Evolutionary conservation across 2,888 invertebrate species (phyloP), one percentile per base, ranked within the genome.

Genomic region (Diaperis boleti): DNA sequence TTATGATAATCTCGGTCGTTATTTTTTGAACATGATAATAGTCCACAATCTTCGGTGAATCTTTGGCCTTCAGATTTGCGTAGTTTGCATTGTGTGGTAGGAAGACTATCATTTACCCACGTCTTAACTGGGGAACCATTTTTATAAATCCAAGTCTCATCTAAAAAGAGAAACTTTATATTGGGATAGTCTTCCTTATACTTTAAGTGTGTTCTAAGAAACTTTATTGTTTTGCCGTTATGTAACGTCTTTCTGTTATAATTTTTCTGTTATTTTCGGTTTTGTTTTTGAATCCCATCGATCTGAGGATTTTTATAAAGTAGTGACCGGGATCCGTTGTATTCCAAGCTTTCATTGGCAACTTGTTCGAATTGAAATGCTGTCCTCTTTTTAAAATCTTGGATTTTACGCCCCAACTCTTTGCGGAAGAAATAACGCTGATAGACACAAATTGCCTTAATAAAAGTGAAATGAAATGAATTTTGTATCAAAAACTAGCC

Each of bases 1-100:
- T 45, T 22, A 11, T 45, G 45, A 10, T 45, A 45, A 45, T 45
- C 45, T 22, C 8, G 6, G n/a, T 41, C 41, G n/a, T 8, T 41
- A 7, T 6, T 41, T 41, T 41, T 7, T 41, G 41, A 41, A 18
- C 11, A 3, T 8, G 11, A 17, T 3, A 41, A 11, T 5, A 41
- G 11, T 3, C n/a, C 41, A 41, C 41, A 41, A 7, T 13, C 41
- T 10, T 5, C 7, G 7, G n/a, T 31, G n/a, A 31, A 31, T 31
- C 31, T 6, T n/a, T 31, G 5, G 7, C 31, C 31, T n/a, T 31
- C 31, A n/a, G 5, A 31, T n/a, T 31, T 31, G 5, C 5, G 5
- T 7, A 31, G 3, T 7, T 4, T 7, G n/a, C 3, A 31, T 8
- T 31, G 5, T 7, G 7, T 31, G 3, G 5, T 31, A 2, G 31